phyloP scores from a whole-genome alignment of 2,888 invertebrate genomes.

The Bugulina stolonifera region DNA sequence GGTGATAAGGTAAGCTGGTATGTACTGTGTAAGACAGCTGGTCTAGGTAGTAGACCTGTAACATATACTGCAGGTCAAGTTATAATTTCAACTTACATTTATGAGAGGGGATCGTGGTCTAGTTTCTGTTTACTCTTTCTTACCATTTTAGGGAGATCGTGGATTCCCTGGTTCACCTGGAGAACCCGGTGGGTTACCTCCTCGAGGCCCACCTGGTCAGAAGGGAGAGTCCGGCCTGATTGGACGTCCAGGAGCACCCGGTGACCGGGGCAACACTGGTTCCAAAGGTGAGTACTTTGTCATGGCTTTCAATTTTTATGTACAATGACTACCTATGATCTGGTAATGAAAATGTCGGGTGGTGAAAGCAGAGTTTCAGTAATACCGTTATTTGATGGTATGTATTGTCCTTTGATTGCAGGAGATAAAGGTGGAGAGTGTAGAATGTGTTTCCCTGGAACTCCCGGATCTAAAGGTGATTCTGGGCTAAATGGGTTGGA shows the following conservation, averaged over 20 bases:
- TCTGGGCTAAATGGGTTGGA: conserved; percentile 1
- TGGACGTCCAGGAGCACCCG: conserved; percentile 24
- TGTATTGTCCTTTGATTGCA: too few species aligned
- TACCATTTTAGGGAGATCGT: conserved; percentile 14
- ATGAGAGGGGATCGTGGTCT: too few species aligned
- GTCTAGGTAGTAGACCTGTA: too few species aligned
- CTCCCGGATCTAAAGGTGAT: conserved; percentile 23
- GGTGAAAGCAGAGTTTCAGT: too few species aligned
- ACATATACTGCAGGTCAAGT: too few species aligned
- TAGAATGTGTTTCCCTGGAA: conserved; percentile 16
- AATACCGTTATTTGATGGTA: too few species aligned
- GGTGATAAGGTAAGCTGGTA: conserved; percentile 27
- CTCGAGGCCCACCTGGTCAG: conserved; percentile 27
- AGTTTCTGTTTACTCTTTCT: too few species aligned
- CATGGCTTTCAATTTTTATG: background rate
- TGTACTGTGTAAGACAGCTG: too few species aligned
- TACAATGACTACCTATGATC: background rate
- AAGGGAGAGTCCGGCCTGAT: conserved; percentile 28
- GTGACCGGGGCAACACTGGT: background rate
- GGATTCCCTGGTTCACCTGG: conserved; percentile 25
- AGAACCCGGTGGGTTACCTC: conserved; percentile 1
- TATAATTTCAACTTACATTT: too few species aligned
- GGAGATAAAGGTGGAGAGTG: conserved; percentile 21
- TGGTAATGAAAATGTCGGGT: too few species aligned
- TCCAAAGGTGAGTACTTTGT: background rate